Evolutionary conservation across 1,140 invertebrate genomes (phyloP), one percentile per base, ranked within the genome.

Genomic region (Pinna nobilis): DNA sequence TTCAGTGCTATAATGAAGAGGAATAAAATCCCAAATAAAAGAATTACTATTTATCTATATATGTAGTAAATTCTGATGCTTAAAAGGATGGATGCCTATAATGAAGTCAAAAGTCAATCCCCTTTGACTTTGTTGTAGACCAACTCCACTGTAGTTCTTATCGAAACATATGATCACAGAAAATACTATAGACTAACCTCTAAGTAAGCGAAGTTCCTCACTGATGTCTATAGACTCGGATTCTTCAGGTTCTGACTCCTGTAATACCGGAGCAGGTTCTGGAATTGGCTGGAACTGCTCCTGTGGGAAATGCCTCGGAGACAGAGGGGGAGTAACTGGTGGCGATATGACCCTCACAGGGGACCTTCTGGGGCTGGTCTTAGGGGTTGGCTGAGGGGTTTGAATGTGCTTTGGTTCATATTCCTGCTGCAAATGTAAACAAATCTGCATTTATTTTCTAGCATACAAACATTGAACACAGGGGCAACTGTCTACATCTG

Each of bases 371-470:
- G 82, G 84, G 49, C 70, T 82, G 11, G 78, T 51, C 51, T 79
- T 77, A 2, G 86, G 86, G 25, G 86, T 87, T 6, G 82, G 82
- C 44, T 85, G 73, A 47, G 86, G 86, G 25, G 86, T 87, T 30
- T 67, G 55, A 0, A 86, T 72, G 15, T 68, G 59, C 7, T 57
- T 15, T n/a, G 51, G 64, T 20, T 69, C 49, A 6, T 72, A 51
- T 11, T 57, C 47, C 50, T 72, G 61, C 61, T 72, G 39, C 49
- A 57, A 3, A 55, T 15, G n/a, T 28, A 57, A 33, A 57, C n/a
- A 57, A 15, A 57, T n/a, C 55, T n/a, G 15, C n/a, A n/a, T n/a
- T n/a, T n/a, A n/a, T n/a, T n/a, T n/a, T n/a, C n/a, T n/a, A n/a
- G n/a, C n/a, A n/a, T n/a, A n/a, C n/a, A n/a, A n/a, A n/a, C n/a